These are phyloP conservation scores for Ophiodon elongatus DNA, from an alignment of 2,113 vertebrate species.

Conservation along the genomic window DNA sequence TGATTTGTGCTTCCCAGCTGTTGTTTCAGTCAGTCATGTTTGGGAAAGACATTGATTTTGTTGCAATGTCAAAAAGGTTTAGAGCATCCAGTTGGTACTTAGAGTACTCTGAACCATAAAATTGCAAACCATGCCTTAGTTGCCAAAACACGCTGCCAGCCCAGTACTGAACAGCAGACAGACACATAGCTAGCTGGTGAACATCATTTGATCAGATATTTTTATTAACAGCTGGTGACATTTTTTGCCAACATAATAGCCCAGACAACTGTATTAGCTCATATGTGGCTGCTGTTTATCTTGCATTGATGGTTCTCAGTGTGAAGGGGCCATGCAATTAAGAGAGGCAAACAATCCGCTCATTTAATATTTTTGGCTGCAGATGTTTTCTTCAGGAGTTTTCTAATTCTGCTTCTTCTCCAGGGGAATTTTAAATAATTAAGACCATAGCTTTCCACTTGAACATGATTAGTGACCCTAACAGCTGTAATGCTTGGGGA, in stretches of 20 bases:
- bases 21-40: not conserved
- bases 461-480: slow-evolving; percentile 4
- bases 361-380: not conserved
- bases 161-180: not conserved
- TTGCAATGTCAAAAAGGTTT: not conserved
- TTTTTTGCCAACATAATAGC: slow-evolving; percentile 2
- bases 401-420: not conserved
- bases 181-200: not conserved
- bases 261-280: not conserved
- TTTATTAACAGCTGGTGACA: not conserved
- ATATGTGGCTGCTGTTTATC: slow-evolving; percentile 1
- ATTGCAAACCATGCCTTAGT: not conserved
- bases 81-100: no score
- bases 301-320: slow-evolving; percentile 10
- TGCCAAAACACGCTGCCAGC: not conserved
- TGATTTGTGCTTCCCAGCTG: not conserved
- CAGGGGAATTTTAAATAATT: not conserved
- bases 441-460: not conserved
- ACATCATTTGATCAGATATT: not conserved
- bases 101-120: no score
- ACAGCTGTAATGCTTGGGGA: slow-evolving; percentile 18
- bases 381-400: slow-evolving; percentile 2
- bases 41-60: not conserved
- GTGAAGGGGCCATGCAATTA: not conserved
- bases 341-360: slow-evolving; percentile 3